Evolutionary conservation across 2,888 invertebrate species (phyloP).

Genomic region (Timema podura): DNA sequence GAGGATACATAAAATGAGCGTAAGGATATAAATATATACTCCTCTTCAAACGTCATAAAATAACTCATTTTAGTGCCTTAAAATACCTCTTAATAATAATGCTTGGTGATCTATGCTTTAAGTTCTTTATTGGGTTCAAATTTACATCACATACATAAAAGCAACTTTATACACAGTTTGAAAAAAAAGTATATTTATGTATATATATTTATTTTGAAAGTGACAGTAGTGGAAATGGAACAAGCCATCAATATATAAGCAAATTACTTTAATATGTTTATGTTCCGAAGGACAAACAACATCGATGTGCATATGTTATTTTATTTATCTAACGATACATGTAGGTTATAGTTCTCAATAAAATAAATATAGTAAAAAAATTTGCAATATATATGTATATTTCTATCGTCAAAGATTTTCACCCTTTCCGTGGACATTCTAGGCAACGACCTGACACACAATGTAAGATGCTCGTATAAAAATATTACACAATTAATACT

Average conservation of each 20-base stretch:
- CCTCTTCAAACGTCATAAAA: too few species aligned
- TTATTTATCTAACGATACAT: slow-evolving; percentile 22
- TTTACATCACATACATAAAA: slow-evolving; percentile 29
- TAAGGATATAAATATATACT: too few species aligned
- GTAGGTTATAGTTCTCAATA: slow-evolving; percentile 25
- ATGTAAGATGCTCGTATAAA: slow-evolving; percentile 30
- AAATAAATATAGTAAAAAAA: slow-evolving; percentile 27
- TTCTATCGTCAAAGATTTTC: slow-evolving; percentile 21
- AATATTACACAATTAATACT: slow-evolving; percentile 31
- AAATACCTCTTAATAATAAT: not conserved
- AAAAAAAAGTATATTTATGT: slow-evolving; percentile 14
- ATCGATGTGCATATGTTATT: slow-evolving; percentile 23
- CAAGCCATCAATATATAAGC: slow-evolving; percentile 19
- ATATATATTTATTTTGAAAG: slow-evolving; percentile 8
- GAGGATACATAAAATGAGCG: too few species aligned
- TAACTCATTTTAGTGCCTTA: too few species aligned
- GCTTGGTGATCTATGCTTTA: not conserved
- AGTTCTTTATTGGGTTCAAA: slow-evolving; percentile 27
- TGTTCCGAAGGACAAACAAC: slow-evolving; percentile 22
- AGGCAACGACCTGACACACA: slow-evolving; percentile 34
- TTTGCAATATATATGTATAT: slow-evolving; percentile 20
- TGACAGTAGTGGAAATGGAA: slow-evolving; percentile 21
- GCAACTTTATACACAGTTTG: slow-evolving; percentile 22
- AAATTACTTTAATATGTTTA: too few species aligned
- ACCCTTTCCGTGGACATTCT: slow-evolving; percentile 34